Evolutionary conservation across 64 coral and sea anemone species (phyloP).

Genomic region (Orbicella faveolata): DNA sequence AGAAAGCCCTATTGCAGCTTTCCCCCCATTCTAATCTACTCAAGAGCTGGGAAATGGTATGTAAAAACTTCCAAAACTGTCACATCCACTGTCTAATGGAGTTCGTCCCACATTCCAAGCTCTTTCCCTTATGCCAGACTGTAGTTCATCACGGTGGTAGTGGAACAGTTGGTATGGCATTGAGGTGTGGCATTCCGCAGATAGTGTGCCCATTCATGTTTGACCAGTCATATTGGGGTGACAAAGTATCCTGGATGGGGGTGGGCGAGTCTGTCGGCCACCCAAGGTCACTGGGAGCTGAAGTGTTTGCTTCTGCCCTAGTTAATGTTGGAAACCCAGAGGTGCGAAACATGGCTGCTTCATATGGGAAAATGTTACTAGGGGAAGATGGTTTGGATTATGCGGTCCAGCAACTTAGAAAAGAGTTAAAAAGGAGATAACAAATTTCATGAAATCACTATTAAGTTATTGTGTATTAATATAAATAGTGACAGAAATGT

Average conservation of each 20-base stretch:
- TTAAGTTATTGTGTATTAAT: not conserved
- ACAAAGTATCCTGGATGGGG: slow-evolving; percentile 87
- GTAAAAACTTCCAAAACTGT: slow-evolving; percentile 85
- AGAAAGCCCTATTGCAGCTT: slow-evolving; percentile 79
- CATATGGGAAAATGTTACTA: slow-evolving; percentile 41
- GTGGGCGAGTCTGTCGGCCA: slow-evolving; percentile 79
- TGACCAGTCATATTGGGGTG: slow-evolving; percentile 93
- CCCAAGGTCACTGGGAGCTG: slow-evolving; percentile 58
- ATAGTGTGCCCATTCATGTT: slow-evolving; percentile 96
- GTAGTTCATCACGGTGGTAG: slow-evolving; percentile 88
- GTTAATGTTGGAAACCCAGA: slow-evolving; percentile 29
- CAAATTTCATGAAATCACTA: not conserved
- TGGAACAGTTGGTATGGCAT: slow-evolving; percentile 80
- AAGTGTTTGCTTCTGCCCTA: slow-evolving; percentile 48
- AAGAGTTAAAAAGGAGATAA: slow-evolving; percentile 42
- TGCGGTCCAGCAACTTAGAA: slow-evolving; percentile 51
- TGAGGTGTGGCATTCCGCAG: slow-evolving; percentile 71
- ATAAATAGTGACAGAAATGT: not conserved
- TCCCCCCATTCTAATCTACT: slow-evolving; percentile 47
- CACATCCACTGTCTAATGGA: slow-evolving; percentile 86
- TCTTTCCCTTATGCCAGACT: slow-evolving; percentile 72
- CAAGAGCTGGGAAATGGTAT: slow-evolving; percentile 90
- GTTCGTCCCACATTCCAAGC: slow-evolving; percentile 54
- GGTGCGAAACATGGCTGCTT: slow-evolving; percentile 35
- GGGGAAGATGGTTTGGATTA: slow-evolving; percentile 42